Evolutionary conservation across 2,113 vertebrate species (phyloP).

Genomic region (Australoheros scitulus): DNA sequence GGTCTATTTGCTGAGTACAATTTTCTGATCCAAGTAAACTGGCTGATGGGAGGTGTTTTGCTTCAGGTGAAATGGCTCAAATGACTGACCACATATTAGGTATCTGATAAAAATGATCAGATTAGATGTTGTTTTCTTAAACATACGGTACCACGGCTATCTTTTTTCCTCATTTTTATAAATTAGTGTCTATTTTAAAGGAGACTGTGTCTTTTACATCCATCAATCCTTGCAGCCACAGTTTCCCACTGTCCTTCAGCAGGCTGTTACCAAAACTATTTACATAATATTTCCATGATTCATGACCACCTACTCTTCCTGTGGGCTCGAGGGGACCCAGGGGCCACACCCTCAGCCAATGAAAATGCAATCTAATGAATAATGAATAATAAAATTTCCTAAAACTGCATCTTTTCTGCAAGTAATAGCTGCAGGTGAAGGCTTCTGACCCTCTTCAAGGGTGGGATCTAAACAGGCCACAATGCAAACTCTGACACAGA

Average conservation of each 20-base stretch:
- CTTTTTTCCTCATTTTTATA: neutral
- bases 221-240: neutral
- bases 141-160: neutral
- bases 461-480: neutral
- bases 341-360: neutral
- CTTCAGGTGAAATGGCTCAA: neutral
- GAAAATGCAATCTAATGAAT: neutral
- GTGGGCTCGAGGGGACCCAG: neutral
- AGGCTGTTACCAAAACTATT: neutral
- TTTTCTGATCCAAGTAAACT: neutral
- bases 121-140: neutral
- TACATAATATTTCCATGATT: conserved; percentile 9
- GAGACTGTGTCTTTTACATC: neutral
- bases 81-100: neutral
- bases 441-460: neutral
- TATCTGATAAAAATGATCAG: neutral
- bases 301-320: neutral
- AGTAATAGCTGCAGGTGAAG: neutral
- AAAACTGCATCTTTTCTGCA: neutral
- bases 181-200: neutral
- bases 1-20: neutral
- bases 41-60: neutral
- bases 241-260: neutral
- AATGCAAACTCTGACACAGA: neutral
- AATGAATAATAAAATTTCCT: neutral